Percentiles rank a stretch among this genome's conserved stretches.
phyloP scores from a whole-genome alignment of 2,797 vertebrate genomes.

The Bucorvus abyssinicus region DNA sequence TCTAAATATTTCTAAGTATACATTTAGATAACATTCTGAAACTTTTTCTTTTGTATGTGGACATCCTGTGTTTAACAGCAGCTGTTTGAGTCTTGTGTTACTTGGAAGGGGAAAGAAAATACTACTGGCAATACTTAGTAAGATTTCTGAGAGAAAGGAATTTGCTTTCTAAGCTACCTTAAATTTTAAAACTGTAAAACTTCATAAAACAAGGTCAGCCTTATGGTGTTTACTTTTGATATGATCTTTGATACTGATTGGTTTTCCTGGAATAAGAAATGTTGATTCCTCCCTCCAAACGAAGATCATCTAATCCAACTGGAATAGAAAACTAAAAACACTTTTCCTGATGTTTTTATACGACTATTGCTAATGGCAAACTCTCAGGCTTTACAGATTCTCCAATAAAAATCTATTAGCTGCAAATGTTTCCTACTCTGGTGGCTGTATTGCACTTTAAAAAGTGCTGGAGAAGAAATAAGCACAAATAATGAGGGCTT shows the following conservation, averaged over 20 bases:
- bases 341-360: neutral
- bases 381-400: neutral
- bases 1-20: neutral
- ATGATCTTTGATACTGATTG: rapidly evolving
- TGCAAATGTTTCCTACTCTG: neutral
- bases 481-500: neutral
- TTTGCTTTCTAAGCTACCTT: neutral
- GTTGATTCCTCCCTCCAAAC: neutral
- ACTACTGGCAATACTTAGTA: neutral
- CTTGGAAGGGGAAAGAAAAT: neutral
- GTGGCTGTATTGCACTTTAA: neutral
- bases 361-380: neutral
- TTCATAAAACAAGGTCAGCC: neutral
- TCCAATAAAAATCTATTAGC: neutral
- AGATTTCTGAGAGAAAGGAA: neutral
- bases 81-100: neutral
- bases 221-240: neutral
- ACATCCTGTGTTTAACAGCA: neutral
- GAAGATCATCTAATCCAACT: neutral
- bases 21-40: neutral
- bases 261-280: neutral
- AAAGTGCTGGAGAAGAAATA: neutral
- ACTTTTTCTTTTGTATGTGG: neutral
- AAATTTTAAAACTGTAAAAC: neutral
- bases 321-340: neutral